A percentile compares a stretch with the other conserved stretches of the same genome.
These are phyloP conservation scores for Orchestia grillus DNA, from an alignment of 1,140 invertebrate species.

Conservation along the genomic window DNA sequence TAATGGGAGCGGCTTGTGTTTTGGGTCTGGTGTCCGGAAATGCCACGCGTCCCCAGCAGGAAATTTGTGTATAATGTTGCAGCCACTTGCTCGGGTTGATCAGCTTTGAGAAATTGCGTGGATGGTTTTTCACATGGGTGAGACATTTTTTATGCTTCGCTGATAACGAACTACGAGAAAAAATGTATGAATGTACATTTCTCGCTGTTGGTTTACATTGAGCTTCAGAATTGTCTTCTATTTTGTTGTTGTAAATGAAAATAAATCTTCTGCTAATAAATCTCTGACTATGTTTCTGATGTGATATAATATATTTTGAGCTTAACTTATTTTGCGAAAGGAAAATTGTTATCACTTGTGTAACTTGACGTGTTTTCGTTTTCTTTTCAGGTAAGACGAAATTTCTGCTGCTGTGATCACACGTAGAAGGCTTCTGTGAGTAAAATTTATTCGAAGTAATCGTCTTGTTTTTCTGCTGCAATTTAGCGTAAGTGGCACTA, in stretches of 20 bases:
- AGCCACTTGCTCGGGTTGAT: not conserved
- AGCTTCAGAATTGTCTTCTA: not conserved
- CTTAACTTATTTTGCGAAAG: not conserved
- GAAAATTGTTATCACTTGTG: not conserved
- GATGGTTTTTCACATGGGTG: no score
- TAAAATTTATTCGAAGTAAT: not conserved
- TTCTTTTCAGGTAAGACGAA: slow-evolving; percentile 28
- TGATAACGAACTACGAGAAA: not conserved
- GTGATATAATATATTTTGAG: not conserved
- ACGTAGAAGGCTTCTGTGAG: not conserved
- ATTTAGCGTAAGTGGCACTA: not conserved
- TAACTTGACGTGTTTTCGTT: not conserved
- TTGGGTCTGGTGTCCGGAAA: not conserved
- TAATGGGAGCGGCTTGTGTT: not conserved
- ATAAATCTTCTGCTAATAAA: not conserved
- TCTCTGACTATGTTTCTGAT: not conserved
- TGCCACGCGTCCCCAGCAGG: not conserved
- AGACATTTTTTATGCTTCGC: no score
- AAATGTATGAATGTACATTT: not conserved
- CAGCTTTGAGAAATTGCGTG: not conserved
- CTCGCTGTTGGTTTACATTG: not conserved
- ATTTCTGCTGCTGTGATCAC: not conserved
- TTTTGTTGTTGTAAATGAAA: not conserved
- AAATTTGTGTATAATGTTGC: not conserved
- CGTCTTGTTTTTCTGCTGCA: not conserved